Evolutionary conservation across 1,140 invertebrate genomes (phyloP).

Genomic region (Drosophila equinoxialis): DNA sequence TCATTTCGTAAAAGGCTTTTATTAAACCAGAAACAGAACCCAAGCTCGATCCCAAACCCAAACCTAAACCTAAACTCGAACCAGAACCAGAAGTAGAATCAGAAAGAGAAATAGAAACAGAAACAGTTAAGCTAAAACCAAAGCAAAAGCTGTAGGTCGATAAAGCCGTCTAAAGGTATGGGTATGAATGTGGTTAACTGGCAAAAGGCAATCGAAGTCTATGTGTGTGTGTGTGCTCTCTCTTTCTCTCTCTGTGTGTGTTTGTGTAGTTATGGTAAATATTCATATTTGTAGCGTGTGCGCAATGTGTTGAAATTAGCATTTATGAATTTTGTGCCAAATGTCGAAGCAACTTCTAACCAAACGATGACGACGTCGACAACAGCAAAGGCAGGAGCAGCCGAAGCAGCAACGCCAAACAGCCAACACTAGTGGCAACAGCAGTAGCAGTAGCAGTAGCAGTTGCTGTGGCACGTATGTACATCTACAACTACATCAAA

Average conservation of each 20-base stretch:
- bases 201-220: constrained; percentile 53
- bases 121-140: constrained; percentile 51
- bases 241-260: constrained; percentile 44
- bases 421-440: neutral
- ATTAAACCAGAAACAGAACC: constrained; percentile 66
- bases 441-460: neutral
- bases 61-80: constrained; percentile 3
- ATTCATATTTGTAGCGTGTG: constrained; percentile 81
- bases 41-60: constrained; percentile 19
- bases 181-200: constrained; percentile 6
- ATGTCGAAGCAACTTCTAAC: constrained; percentile 58
- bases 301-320: constrained; percentile 82
- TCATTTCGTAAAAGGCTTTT: constrained; percentile 79
- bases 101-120: constrained; percentile 11
- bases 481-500: constrained; percentile 48
- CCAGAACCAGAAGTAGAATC: constrained; percentile 9
- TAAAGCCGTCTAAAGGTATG: constrained; percentile 46
- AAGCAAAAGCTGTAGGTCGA: constrained; percentile 56
- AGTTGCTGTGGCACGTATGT: constrained; percentile 34
- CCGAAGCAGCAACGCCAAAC: neutral
- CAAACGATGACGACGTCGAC: constrained; percentile 32
- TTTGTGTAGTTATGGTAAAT: constrained; percentile 79
- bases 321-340: constrained; percentile 81
- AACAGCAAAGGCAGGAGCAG: neutral
- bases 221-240: neutral